Evolutionary conservation across 1,140 invertebrate genomes (phyloP).

Genomic region (Neomicropteryx cornuta): DNA sequence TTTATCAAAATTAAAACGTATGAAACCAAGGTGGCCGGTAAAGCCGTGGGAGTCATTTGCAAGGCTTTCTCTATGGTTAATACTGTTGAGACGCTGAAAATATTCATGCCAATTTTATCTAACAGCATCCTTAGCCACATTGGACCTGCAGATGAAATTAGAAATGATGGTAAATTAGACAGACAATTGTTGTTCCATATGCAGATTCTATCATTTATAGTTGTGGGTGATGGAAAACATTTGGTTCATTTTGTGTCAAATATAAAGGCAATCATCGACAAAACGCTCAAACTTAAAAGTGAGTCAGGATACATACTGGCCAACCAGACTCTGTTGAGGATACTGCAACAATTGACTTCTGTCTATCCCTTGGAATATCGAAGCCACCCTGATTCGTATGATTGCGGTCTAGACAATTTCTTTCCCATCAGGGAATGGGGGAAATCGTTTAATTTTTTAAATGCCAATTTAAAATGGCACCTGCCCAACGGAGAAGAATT

Average conservation of each 20-base stretch:
- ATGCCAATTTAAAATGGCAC: constrained; percentile 66
- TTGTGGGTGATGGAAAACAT: constrained; percentile 47
- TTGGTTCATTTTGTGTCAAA: constrained; percentile 50
- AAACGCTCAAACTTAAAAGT: constrained; percentile 49
- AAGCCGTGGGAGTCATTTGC: constrained; percentile 58
- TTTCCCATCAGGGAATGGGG: constrained; percentile 81
- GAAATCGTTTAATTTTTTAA: constrained; percentile 48
- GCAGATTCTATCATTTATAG: constrained; percentile 60
- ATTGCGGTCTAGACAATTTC: constrained; percentile 55
- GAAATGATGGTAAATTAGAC: constrained; percentile 63
- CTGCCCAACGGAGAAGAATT: constrained; percentile 61
- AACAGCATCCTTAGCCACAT: constrained; percentile 41
- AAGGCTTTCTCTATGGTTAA: constrained; percentile 59
- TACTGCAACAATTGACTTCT: constrained; percentile 23
- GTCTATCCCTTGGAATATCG: constrained; percentile 52
- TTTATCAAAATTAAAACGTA: constrained; percentile 65
- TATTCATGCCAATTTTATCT: constrained; percentile 55
- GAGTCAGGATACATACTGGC: constrained; percentile 48
- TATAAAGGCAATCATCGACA: constrained; percentile 48
- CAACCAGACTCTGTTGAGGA: constrained; percentile 30
- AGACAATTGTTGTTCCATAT: constrained; percentile 71
- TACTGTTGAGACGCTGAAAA: constrained; percentile 52
- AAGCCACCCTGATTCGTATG: constrained; percentile 48
- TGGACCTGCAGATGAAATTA: constrained; percentile 39
- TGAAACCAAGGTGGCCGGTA: constrained; percentile 73